These are phyloP conservation scores for Gymnarchus niloticus DNA, from an alignment of 2,113 vertebrate species.

Conservation along the genomic window DNA sequence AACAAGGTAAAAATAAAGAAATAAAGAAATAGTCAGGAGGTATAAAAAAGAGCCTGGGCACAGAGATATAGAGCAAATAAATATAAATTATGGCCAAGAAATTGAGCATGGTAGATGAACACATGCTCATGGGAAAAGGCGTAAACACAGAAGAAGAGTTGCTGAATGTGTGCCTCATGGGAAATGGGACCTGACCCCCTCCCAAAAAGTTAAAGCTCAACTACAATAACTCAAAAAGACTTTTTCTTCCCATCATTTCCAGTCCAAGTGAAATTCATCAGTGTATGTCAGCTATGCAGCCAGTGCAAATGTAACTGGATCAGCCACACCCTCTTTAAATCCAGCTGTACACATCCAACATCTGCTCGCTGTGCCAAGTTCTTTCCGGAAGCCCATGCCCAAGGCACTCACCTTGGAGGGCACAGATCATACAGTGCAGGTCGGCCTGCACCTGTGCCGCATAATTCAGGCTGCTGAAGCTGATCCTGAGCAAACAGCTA, in stretches of 20 bases:
- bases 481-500: neutral
- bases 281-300: neutral
- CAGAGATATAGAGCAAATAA: neutral
- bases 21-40: neutral
- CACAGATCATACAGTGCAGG: neutral
- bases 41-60: neutral
- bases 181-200: no score
- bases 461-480: neutral
- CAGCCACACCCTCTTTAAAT: neutral
- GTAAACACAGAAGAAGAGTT: neutral
- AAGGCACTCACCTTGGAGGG: neutral
- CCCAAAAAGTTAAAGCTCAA: neutral
- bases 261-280: conserved; percentile 7
- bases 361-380: neutral
- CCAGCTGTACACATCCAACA: neutral
- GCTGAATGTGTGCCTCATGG: neutral
- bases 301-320: neutral
- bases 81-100: neutral
- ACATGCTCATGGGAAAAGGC: neutral
- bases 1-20: no score
- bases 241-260: neutral
- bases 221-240: neutral
- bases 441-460: neutral
- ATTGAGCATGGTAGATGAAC: neutral
- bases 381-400: neutral